Evolutionary conservation across 1,140 invertebrate species (phyloP), one percentile per base, ranked within the genome.

Genomic region (Trichogramma pretiosum): DNA sequence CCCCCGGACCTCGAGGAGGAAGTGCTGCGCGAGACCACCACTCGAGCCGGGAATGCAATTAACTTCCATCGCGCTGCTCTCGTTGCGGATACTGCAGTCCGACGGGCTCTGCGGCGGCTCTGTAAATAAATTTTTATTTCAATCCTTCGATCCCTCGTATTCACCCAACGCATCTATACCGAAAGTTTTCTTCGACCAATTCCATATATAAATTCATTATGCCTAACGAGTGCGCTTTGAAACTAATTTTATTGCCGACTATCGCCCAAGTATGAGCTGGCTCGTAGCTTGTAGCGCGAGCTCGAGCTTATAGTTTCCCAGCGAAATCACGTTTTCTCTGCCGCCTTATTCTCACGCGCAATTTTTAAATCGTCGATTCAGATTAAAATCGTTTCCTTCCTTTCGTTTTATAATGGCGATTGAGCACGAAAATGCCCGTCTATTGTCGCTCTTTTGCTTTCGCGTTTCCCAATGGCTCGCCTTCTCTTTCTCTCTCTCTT

Each of bases 11-110:
- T 91, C 87, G 37, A 91, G 71, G 35, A 88, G 72, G 66, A 93
- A 93, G 59, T 81, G 80, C 67, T 92, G 88, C 14, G 82, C 76
- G 16, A 89, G 75, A 5, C 88, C 88, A 10, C 88, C 88, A 57
- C 89, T 85, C 56, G 82, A 80, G 16, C 87, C 87, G 0, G 85
- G 78, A 37, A 78, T 67, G 65, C 88, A 91, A 44, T 77, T 80
- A 34, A 91, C 84, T 62, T 82, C 80, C 40, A 89, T 69, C 10
- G 74, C 62, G 44, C 69, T 75, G 26, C 73, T 77, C 32, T 81
- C 77, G 65, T 86, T 84, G 56, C 76, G 73, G 44, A 86, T 61
- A 33, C 77, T 72, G 60, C 84, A 87, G 61, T 82, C 78, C 55
- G 70, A 72, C 11, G 84, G 84, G 3, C 80, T 73, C 60, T 85